Conservation (phyloP, 2,888 invertebrate species). For the Caenorhabditis zanzibari region DNA sequence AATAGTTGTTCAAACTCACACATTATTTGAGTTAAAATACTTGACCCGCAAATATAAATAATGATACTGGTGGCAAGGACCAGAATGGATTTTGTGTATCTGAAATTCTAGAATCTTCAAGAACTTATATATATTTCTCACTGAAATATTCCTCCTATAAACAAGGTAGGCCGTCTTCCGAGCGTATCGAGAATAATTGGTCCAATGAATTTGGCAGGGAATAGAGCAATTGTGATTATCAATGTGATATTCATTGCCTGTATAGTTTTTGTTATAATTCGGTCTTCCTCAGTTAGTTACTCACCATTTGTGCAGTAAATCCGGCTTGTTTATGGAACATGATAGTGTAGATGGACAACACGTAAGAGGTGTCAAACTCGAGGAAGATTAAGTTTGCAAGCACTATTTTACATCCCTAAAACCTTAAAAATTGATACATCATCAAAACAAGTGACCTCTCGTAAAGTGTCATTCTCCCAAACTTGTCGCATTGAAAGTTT, state of each 20-base stretch:
- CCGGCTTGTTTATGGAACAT: slow-evolving; percentile 9
- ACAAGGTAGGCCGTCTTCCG: slow-evolving; percentile 64
- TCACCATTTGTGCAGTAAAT: slow-evolving; percentile 23
- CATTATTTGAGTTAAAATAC: slow-evolving; percentile 16
- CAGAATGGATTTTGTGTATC: slow-evolving; percentile 29
- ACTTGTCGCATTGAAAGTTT: slow-evolving; percentile 44
- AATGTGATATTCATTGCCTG: slow-evolving; percentile 61
- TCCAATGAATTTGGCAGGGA: slow-evolving; percentile 62
- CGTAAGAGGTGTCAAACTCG: slow-evolving; percentile 10
- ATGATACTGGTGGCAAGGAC: slow-evolving; percentile 8
- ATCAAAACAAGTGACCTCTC: slow-evolving; percentile 24
- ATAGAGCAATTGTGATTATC: slow-evolving; percentile 44
- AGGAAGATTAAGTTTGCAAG: slow-evolving; percentile 14
- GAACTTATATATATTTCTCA: neutral
- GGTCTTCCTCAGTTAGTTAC: too few species aligned
- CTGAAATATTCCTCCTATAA: slow-evolving; percentile 50
- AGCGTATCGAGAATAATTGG: slow-evolving; percentile 62
- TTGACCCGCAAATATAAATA: slow-evolving; percentile 22
- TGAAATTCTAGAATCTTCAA: slow-evolving; percentile 5
- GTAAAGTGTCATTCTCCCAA: slow-evolving; percentile 45
- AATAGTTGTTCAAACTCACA: neutral
- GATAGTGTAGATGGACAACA: slow-evolving; percentile 15
- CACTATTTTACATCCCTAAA: slow-evolving; percentile 39
- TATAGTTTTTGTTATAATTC: too few species aligned
- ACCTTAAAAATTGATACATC: too few species aligned